Base-by-base conservation (phyloP, 2,888 invertebrate genomes). In the Eristalinus sepulchralis region DNA sequence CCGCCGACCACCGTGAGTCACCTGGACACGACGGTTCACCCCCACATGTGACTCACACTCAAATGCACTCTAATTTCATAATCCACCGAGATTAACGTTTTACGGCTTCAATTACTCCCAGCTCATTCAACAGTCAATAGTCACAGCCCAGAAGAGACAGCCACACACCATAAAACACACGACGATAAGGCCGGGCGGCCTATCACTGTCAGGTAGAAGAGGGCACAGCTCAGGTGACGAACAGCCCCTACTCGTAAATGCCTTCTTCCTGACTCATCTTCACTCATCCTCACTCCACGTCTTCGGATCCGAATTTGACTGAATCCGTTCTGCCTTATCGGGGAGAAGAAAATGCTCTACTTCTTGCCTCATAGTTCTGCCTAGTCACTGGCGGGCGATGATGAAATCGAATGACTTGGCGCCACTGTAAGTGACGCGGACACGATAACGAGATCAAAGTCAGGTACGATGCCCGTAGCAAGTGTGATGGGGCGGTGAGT, bases 351-450 rank as follows among this genome's bases (percentile, higher is more conserved):
- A 73, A 34, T 64, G 78, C 78, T 83, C 83, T 83, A 73, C 73
- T 83, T 83, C 83, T 78, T 73, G 83, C 17, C n/a, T 62, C 39
- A 34, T 27, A n/a, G 34, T 20, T 73, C 72, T 73, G 78, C 73
- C 34, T 27, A 27, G 27, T 3, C 17, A 1, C 11, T 13, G 39
- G 2, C 5, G 27, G 67, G 13, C 57, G 67, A 53, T 83, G 83
- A 83, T 68, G 78, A 83, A 67, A 77, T 72, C 72, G 17, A 72
- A 83, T 72, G 72, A 72, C 72, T 63, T 77, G 83, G 83, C 83
- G 83, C 83, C 83, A 59, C 57, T 47, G 67, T 71, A 10, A 72
- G 47, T 13, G 64, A 39, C 75, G 53, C 47, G 27, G 47, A 39
- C 33, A 4, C 47, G 47, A 47, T 47, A 47, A 47, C 47, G 17